A percentile compares a stretch with the other conserved stretches of the same genome.
phyloP scores from a whole-genome alignment of 2,888 invertebrate genomes.

The Catocala fraxini region DNA sequence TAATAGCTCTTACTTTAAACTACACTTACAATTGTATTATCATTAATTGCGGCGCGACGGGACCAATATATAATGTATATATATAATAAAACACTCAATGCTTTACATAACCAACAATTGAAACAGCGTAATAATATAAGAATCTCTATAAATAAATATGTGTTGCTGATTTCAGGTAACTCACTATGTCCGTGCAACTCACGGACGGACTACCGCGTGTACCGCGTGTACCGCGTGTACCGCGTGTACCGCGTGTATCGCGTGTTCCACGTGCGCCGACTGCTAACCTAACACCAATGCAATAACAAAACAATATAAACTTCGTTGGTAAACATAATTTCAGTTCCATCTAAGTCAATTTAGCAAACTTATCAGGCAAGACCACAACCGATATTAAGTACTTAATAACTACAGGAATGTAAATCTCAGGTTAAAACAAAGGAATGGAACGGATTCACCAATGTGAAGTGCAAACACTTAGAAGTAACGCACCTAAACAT shows the following conservation, averaged over 20 bases:
- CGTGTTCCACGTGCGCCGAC: conserved; percentile 62
- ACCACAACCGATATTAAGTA: conserved; percentile 89
- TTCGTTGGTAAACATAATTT: conserved; percentile 87
- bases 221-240: conserved; percentile 20
- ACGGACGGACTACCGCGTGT: conserved; percentile 70
- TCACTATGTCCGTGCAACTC: conserved; percentile 74
- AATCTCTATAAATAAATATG: conserved; percentile 82
- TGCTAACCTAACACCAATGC: conserved; percentile 70
- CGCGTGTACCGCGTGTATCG: conserved; percentile 58
- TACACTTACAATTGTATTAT: conserved; percentile 62
- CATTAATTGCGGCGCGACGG: conserved; percentile 73
- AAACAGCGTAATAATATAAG: conserved; percentile 74
- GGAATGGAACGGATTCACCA: conserved; percentile 71
- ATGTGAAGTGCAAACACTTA: conserved; percentile 59
- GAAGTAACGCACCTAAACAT: conserved; percentile 44
- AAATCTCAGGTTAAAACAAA: conserved; percentile 67
- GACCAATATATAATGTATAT: conserved; percentile 60
- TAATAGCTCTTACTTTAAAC: conserved; percentile 76
- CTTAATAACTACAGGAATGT: conserved; percentile 87
- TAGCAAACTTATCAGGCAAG: conserved; percentile 88
- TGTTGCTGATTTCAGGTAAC: conserved; percentile 84
- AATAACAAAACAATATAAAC: conserved; percentile 78
- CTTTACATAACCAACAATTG: conserved; percentile 78
- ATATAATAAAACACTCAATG: conserved; percentile 63
- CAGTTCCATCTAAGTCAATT: conserved; percentile 83